Evolutionary conservation across 2,888 invertebrate genomes (phyloP), one percentile per base, ranked within the genome.

Genomic region (Coronaproctus castanopsis): DNA sequence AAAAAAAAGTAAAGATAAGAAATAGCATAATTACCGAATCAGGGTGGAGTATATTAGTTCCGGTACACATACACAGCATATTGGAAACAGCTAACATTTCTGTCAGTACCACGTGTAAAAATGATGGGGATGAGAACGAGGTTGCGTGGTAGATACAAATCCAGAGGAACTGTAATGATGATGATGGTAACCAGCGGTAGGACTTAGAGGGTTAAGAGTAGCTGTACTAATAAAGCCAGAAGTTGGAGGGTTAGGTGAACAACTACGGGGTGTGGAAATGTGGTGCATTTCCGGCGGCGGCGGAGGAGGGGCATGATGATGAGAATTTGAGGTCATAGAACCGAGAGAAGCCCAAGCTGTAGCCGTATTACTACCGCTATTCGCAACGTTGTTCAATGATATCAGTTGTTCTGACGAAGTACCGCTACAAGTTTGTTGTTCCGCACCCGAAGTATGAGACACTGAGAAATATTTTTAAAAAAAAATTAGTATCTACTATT

Each of bases 91-190:
- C n/a, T n/a, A n/a, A n/a, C n/a, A n/a, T n/a, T n/a, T n/a, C 36
- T 14, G 36, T 67, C 60, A 66, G 62, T 64, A 65, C 65, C 65
- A 65, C n/a, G 65, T 62, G 58, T 66, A 66, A 60, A 65, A 66
- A 21, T 63, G 66, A 58, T 64, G 67, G 48, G 64, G 65, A 61
- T 57, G 63, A 51, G 58, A 58, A 54, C 64, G 62, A 48, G 63
- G 63, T 55, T 64, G 65, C 52, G 59, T 36, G 24, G 55, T 52
- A 48, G 59, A 52, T 22, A 59, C 23, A 36, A 55, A 59, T 54
- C 58, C 54, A 23, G 58, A 54, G 50, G 59, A 59, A 55, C 59
- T 55, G 51, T 55, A 36, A 36, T 36, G 55, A 2, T 50, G 59
- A 55, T 59, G 55, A 55, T 59, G 55, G 64, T 65, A 65, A 10